Conservation (phyloP, 1,140 invertebrate genomes). For the Pygmarrhopalites habei region DNA sequence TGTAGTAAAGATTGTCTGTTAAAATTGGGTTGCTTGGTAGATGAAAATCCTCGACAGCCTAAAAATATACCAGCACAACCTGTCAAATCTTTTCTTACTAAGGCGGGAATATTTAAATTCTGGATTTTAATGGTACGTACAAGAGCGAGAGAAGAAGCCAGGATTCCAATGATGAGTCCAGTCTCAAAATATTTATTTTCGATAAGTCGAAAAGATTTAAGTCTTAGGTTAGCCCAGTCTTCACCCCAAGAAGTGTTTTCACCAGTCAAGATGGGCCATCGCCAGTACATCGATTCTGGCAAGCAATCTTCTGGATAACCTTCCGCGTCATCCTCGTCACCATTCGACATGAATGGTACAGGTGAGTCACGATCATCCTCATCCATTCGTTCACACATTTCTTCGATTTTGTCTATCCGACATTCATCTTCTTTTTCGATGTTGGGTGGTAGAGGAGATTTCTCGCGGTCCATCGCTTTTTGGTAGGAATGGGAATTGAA, state of each 20-base stretch:
- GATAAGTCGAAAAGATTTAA: conserved; percentile 88
- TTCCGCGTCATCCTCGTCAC: conserved; percentile 42
- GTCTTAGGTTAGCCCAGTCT: conserved; percentile 82
- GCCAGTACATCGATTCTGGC: conserved; percentile 78
- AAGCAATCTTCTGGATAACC: conserved; percentile 88
- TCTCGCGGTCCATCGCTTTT: conserved; percentile 43
- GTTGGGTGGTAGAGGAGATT: conserved; percentile 40
- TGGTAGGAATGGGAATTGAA: conserved; percentile 86
- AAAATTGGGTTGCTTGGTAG: conserved; percentile 78
- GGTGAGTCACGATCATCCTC: conserved; percentile 80
- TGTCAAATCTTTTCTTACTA: too few relatives aligned
- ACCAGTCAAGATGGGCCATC: conserved; percentile 75
- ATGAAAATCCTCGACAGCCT: conserved; percentile 95
- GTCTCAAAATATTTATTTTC: conserved; percentile 99
- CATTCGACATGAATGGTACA: conserved; percentile 56
- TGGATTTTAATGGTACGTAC: conserved; percentile 56
- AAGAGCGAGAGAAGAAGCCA: conserved; percentile 92
- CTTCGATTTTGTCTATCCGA: conserved; percentile 69
- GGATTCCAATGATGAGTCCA: conserved; percentile 95
- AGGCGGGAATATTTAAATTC: background rate
- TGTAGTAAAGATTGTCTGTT: conserved; percentile 86
- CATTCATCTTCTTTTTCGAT: conserved; percentile 69
- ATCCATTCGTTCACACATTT: conserved; percentile 82
- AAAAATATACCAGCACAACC: conserved; percentile 10
- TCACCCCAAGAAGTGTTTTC: conserved; percentile 87